Evolutionary conservation across 2,888 invertebrate genomes (phyloP), one percentile per base, ranked within the genome.

Genomic region (Erpobdella octoculata): DNA sequence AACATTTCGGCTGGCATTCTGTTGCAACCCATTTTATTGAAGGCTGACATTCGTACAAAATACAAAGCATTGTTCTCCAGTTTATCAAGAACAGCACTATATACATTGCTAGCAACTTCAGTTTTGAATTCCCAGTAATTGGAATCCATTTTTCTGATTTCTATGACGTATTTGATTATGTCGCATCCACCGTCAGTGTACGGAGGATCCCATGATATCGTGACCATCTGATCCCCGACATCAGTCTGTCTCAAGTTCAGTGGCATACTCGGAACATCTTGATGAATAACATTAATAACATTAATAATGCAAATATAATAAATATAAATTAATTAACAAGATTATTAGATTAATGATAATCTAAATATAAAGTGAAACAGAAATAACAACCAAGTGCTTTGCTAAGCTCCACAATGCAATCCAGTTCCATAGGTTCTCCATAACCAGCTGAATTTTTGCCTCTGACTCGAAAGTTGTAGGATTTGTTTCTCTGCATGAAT

Each of bases 391-490:
- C 69, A 6, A 69, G 21, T 18, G 69, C 58, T 69, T 58, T 69
- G 35, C 58, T 69, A 25, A 69, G 69, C 58, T 69, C 46, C 12
- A 69, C 69, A 36, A 33, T 15, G 15, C 58, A 58, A 9, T 41
- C 15, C 33, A 69, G 21, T 33, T 53, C 33, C 12, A 58, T 36
- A 33, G 69, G 58, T 35, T 58, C 69, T 35, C 69, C 58, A 21
- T 33, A 69, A 12, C 69, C 69, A 35, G 69, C 53, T 21, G 69
- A 69, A 48, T 69, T 69, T 48, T 69, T 69, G 15, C 69, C 91
- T 0, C 91, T 91, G 9, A 93, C 88, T 72, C 92, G 87, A 83
- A 93, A 92, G 81, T 90, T 89, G 81, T 92, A 93, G 12, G 72
- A 62, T 31, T 64, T 70, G 21, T 67, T 53, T 36, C 65, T 66